Percentiles rank a stretch among this genome's conserved stretches.
Conservation (phyloP, 2,113 vertebrate species). For the Saccopteryx leptura region DNA sequence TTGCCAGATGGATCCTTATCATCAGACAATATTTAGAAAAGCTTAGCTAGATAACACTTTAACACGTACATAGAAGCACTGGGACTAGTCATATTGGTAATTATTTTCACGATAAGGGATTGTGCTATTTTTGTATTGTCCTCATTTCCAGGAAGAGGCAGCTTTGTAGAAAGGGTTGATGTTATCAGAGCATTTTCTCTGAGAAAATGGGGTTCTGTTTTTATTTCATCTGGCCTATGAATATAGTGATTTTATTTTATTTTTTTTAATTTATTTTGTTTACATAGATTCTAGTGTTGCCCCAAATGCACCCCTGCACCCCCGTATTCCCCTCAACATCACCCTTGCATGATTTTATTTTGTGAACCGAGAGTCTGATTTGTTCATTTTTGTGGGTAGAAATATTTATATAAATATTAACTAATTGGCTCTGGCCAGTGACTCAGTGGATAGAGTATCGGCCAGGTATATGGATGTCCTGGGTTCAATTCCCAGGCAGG, state of each 20-base stretch:
- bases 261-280: too few species aligned
- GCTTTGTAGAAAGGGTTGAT: not conserved
- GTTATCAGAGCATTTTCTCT: not conserved
- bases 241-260: not conserved
- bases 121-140: not conserved
- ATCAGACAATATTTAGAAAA: not conserved
- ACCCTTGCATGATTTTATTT: not conserved
- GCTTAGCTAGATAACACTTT: not conserved
- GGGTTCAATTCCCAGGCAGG: too few species aligned
- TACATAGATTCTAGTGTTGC: too few species aligned
- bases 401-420: not conserved
- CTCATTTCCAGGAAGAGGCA: not conserved
- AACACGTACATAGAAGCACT: not conserved
- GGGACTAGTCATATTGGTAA: not conserved
- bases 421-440: too few species aligned
- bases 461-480: too few species aligned
- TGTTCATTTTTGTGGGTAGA: not conserved
- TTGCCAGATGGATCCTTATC: not conserved
- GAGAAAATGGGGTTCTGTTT: not conserved
- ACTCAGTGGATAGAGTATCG: too few species aligned
- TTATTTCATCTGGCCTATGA: conserved; percentile 23
- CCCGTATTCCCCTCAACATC: too few species aligned
- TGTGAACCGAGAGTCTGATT: not conserved
- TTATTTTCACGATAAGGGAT: not conserved
- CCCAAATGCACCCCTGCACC: too few species aligned